Percentiles rank a stretch among this genome's conserved stretches.
Evolutionary conservation across 64 coral and sea anemone species (phyloP).

Genomic region (Montipora sp.): DNA sequence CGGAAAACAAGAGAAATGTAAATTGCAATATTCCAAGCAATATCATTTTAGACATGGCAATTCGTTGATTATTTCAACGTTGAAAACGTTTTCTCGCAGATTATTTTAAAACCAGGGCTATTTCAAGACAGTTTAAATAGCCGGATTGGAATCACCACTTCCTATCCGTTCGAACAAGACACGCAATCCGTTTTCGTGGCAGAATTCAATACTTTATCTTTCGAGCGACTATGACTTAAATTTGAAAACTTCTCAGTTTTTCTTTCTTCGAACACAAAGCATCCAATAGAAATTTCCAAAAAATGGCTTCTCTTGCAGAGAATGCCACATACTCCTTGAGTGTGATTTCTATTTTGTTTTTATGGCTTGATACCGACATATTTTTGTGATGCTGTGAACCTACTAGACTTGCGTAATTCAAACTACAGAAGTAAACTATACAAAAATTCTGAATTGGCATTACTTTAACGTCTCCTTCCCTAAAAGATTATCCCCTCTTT

Average conservation of each 20-base stretch:
- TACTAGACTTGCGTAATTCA: background rate
- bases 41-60: background rate
- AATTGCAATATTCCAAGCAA: background rate
- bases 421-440: constrained; percentile 2
- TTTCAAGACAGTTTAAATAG: too few relatives aligned
- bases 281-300: too few relatives aligned
- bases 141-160: too few relatives aligned
- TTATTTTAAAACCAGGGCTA: too few relatives aligned
- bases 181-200: too few relatives aligned
- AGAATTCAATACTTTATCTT: too few relatives aligned
- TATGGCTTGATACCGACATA: background rate
- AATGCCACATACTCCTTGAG: too few relatives aligned
- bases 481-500: background rate
- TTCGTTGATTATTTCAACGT: background rate
- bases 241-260: background rate
- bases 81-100: too few relatives aligned
- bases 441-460: background rate
- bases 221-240: too few relatives aligned
- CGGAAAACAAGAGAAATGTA: background rate
- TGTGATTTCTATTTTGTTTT: background rate
- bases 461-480: background rate
- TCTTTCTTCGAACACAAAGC: background rate
- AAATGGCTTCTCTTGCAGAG: too few relatives aligned
- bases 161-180: too few relatives aligned
- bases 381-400: background rate